Conservation (phyloP, 2,797 vertebrate species). For the Miichthys miiuy region DNA sequence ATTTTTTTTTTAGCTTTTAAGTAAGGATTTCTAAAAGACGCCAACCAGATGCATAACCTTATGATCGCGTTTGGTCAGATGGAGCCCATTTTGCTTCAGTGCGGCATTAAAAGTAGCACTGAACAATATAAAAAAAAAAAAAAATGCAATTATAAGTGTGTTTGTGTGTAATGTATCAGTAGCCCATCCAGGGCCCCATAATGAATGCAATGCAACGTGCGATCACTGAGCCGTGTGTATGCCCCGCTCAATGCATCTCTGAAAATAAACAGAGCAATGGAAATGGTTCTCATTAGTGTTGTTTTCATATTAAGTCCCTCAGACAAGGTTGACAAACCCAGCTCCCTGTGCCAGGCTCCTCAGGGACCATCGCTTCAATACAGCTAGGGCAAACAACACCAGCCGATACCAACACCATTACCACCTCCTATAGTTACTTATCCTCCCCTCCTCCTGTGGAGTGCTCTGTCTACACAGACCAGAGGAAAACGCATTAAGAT, state of each 20-base stretch:
- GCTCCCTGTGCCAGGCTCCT: constrained; percentile 81
- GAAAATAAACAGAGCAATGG: constrained; percentile 86
- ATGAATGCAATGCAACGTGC: constrained; percentile 86
- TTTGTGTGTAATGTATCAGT: constrained; percentile 84
- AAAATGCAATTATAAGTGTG: constrained; percentile 83
- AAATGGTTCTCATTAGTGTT: constrained; percentile 87
- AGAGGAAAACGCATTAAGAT: constrained; percentile 77
- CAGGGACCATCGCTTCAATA: constrained; percentile 81
- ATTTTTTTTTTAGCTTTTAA: constrained; percentile 46
- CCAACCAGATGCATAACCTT: constrained; percentile 63
- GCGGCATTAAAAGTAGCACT: constrained; percentile 78
- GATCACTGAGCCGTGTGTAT: constrained; percentile 83
- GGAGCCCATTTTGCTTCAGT: constrained; percentile 75
- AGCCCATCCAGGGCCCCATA: constrained; percentile 83
- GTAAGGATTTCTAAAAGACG: constrained; percentile 53
- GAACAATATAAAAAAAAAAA: constrained; percentile 79
- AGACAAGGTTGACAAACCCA: constrained; percentile 85
- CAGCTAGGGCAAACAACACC: constrained; percentile 82
- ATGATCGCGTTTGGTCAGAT: constrained; percentile 73
- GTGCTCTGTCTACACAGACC: constrained; percentile 71
- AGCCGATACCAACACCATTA: constrained; percentile 82
- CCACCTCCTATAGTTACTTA: constrained; percentile 81
- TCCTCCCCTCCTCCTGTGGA: constrained; percentile 73
- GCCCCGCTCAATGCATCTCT: constrained; percentile 80
- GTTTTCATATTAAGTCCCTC: constrained; percentile 86